phyloP scores from a whole-genome alignment of 2,113 vertebrate genomes.

The Callaeas wilsoni region DNA sequence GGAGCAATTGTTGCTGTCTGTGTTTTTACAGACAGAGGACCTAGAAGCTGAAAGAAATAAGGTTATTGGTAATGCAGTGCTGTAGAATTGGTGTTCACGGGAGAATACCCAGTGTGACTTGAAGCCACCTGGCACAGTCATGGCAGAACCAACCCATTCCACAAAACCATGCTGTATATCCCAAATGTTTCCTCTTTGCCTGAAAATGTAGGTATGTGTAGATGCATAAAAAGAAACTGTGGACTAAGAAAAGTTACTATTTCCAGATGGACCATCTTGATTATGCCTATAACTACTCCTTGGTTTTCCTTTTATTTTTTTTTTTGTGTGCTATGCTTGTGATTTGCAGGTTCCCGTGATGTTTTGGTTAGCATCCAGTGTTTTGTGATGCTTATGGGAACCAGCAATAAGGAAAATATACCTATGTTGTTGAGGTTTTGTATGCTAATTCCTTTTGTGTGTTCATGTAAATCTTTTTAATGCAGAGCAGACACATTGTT shows the following conservation, averaged over 20 bases:
- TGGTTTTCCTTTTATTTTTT: background rate
- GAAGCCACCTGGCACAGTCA: background rate
- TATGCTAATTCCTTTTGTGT: background rate
- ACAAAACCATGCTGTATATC: background rate
- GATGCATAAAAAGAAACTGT: background rate
- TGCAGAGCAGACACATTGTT: background rate
- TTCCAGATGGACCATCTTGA: background rate
- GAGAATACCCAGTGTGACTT: background rate
- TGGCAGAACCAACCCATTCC: background rate
- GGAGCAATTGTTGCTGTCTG: conserved; percentile 20
- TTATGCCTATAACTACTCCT: background rate
- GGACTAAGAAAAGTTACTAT: background rate
- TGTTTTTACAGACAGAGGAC: background rate
- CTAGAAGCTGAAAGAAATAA: background rate
- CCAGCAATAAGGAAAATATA: background rate
- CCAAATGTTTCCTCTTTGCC: background rate
- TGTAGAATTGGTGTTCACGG: background rate
- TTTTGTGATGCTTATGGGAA: background rate
- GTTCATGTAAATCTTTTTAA: background rate
- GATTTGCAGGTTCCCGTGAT: background rate
- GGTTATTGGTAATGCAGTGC: background rate
- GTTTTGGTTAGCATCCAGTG: background rate
- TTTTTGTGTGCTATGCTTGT: background rate
- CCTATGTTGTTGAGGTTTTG: background rate
- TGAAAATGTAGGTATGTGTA: background rate